Base-by-base conservation (phyloP, 2,888 invertebrate species). In the Cataglyphis albicans region DNA sequence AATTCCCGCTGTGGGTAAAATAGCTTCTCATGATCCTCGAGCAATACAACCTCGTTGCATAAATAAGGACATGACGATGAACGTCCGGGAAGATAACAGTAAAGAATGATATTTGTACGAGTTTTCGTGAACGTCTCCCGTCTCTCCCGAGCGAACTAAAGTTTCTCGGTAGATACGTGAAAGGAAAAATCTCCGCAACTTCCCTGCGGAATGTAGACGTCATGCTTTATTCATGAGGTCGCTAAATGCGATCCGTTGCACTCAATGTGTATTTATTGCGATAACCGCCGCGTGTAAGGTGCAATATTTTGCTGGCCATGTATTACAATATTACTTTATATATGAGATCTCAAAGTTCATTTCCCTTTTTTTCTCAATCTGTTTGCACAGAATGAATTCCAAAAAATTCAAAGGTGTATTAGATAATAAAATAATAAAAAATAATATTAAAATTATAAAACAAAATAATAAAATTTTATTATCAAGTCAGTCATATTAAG, bases 171-270 rank as follows among this genome's bases (percentile, higher is more conserved):
- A 57, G 81, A 72, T 78, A 84, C 74, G 68, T 74, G 82, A 73
- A 84, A 83, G 87, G 90, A 91, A 91, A 91, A 91, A 91, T 90
- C 88, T 85, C 85, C 82, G 82, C 61, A 35, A 67, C 57, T 76
- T 73, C 85, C 83, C 82, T 59, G 18, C 73, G 84, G 85, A 84
- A 86, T 81, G 87, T 84, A 78, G 68, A 76, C 65, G 82, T 84
- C 86, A 89, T 90, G 87, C 83, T 88, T 92, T 92, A 91, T 92
- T 92, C 91, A 92, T 91, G 89, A 91, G 87, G 64, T 82, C 84
- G 87, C 87, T 92, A 89, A 91, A 90, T 88, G 89, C 90, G 84
- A 83, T 87, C 86, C 85, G 86, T 86, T 86, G 86, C 84, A 70
- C 82, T 75, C 76, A 84, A 85, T 88, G 84, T 84, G 84, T 90